A percentile compares a stretch with the other conserved stretches of the same genome.
These are phyloP conservation scores for Timema podura DNA, from an alignment of 2,888 invertebrate genomes.

Conservation along the genomic window DNA sequence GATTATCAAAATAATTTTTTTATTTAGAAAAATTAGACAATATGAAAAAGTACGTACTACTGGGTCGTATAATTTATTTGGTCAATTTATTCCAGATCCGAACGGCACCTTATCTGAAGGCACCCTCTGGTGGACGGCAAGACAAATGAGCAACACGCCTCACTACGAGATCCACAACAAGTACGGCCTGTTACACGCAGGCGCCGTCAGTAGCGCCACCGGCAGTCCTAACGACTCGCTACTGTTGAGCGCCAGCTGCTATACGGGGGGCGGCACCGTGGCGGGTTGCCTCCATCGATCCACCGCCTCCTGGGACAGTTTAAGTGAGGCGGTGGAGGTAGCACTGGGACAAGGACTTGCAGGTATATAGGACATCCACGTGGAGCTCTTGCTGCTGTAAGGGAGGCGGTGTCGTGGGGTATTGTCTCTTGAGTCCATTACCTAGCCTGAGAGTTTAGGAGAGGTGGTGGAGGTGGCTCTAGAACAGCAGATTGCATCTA, in stretches of 20 bases:
- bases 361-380: not conserved
- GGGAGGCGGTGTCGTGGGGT: too few species aligned
- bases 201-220: conserved; percentile 35
- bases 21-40: too few species aligned
- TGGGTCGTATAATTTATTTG: too few species aligned
- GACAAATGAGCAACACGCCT: conserved; percentile 34
- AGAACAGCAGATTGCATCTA: too few species aligned
- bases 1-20: too few species aligned
- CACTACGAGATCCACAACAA: conserved; percentile 52
- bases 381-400: too few species aligned
- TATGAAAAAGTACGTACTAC: too few species aligned
- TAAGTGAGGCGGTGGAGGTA: conserved; percentile 50
- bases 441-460: too few species aligned
- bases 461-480: too few species aligned
- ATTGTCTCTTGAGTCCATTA: too few species aligned
- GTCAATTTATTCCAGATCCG: conserved; percentile 39
- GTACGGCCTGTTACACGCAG: conserved; percentile 53
- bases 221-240: conserved; percentile 29
- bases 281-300: conserved; percentile 47
- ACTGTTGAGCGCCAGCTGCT: conserved; percentile 36
- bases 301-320: conserved; percentile 50
- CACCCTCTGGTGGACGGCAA: conserved; percentile 53
- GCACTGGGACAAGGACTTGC: conserved; percentile 44
- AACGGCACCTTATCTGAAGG: conserved; percentile 45
- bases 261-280: conserved; percentile 36